Evolutionary conservation across 2,888 invertebrate species (phyloP).

Genomic region (Dryomyza anilis): DNA sequence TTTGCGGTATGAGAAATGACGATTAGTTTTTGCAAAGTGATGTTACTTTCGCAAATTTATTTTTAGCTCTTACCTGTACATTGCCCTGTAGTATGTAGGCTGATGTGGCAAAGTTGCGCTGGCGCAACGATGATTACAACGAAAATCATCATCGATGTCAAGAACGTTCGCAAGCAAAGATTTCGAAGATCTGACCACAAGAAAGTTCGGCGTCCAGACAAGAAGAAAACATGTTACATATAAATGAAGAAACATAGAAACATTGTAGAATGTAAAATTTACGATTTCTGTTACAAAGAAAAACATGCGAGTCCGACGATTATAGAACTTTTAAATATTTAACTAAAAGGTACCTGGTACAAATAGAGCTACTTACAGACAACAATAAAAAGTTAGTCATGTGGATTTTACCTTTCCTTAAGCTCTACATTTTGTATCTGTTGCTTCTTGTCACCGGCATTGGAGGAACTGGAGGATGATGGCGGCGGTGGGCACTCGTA

Average conservation of each 20-base stretch:
- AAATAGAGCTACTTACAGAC: no score
- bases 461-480: constrained; percentile 68
- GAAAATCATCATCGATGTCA: constrained; percentile 95
- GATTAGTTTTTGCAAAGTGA: no score
- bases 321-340: no score
- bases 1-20: neutral
- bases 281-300: no score
- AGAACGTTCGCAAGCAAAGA: constrained; percentile 94
- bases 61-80: constrained; percentile 67
- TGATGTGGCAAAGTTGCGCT: constrained; percentile 65
- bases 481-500: constrained; percentile 63
- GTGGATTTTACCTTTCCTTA: constrained; percentile 69
- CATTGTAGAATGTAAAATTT: no score
- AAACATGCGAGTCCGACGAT: no score
- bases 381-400: no score
- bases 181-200: constrained; percentile 89
- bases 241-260: no score
- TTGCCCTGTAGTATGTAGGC: constrained; percentile 72
- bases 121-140: constrained; percentile 72
- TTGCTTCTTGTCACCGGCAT: constrained; percentile 62
- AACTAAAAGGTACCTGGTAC: no score
- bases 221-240: no score
- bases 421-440: constrained; percentile 82
- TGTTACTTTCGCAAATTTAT: no score
- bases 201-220: no score